A percentile compares a stretch with the other conserved stretches of the same genome.
phyloP scores from a whole-genome alignment of 1,140 invertebrate genomes.

The Papilio xuthus region DNA sequence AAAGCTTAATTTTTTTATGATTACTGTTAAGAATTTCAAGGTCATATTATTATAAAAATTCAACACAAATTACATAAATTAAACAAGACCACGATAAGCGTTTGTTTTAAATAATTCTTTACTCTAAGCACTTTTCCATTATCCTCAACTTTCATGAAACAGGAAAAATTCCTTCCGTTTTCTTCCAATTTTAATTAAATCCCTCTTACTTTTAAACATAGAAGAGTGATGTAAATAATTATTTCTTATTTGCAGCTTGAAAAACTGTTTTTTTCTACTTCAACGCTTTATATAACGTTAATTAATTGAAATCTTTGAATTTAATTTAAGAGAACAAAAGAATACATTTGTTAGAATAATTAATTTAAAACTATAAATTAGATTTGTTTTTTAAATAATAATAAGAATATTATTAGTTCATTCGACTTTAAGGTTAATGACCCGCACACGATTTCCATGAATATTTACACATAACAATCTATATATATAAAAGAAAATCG shows the following conservation, averaged over 20 bases:
- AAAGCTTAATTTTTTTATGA: too few species aligned
- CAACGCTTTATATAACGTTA: not conserved
- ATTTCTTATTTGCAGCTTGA: not conserved
- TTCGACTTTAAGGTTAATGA: too few species aligned
- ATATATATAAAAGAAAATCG: too few species aligned
- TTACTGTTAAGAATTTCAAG: too few species aligned
- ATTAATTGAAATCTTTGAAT: not conserved
- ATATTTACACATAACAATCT: too few species aligned
- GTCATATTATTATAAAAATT: too few species aligned
- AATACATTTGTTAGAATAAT: not conserved
- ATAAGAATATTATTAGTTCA: too few species aligned
- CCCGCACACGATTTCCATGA: too few species aligned
- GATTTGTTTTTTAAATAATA: too few species aligned
- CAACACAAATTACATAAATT: too few species aligned
- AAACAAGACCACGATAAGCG: not conserved
- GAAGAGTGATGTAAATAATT: conserved; percentile 12
- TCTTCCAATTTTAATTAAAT: conserved; percentile 20
- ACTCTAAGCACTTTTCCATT: not conserved
- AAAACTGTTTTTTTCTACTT: not conserved
- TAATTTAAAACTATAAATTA: not conserved
- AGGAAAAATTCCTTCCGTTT: conserved; percentile 18
- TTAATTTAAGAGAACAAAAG: not conserved
- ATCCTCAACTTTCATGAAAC: not conserved
- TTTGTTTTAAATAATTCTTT: conserved; percentile 11
- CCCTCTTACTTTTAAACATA: not conserved